Base-by-base conservation (phyloP, 2,888 invertebrate species). In the Scrobipalpa costella region DNA sequence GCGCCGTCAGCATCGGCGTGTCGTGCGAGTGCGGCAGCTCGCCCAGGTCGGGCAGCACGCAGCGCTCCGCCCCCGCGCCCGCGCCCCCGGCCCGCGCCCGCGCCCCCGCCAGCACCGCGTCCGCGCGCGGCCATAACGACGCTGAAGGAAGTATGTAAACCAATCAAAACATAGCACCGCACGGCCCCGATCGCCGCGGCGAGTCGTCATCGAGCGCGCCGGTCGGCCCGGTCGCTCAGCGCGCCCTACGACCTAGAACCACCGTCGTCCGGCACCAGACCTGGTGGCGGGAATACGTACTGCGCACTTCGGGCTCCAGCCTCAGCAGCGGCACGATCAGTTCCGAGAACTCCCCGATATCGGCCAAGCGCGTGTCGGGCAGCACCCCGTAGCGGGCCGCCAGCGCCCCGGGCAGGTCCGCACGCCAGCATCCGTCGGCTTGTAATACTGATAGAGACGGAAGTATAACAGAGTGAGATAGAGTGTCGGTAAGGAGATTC, bases 11-110 rank as follows among this genome's bases (percentile, higher is more conserved):
- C 57, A 36, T 15, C n/a, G 17, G 38, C 57, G 36, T 36, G 34
- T 38, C 57, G 34, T 33, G 34, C 36, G 57, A 36, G 57, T 19
- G 34, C 15, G 57, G 36, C 57, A 38, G 57, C 57, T 8, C 57
- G 57, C 57, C 57, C 34, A 36, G 36, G 2, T 27, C 57, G 0
- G 36, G 57, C 57, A 52, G 27, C 52, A 52, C n/a, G n/a, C n/a
- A n/a, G n/a, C n/a, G n/a, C n/a, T n/a, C n/a, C n/a, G n/a, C n/a
- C n/a, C n/a, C 50, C 52, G 27, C 27, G 50, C 21, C n/a, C 15
- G n/a, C n/a, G 44, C 15, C 21, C 50, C 21, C 50, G 9, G 19
- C 19, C 6, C 50, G 15, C 15, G 17, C 15, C 13, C 27, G 21
- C 27, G 21, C 52, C 21, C 17, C 52, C 6, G n/a, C 27, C 52